phyloP scores from a whole-genome alignment of 2,113 vertebrate species.

The Cryptoleucopteryx plumbea region DNA sequence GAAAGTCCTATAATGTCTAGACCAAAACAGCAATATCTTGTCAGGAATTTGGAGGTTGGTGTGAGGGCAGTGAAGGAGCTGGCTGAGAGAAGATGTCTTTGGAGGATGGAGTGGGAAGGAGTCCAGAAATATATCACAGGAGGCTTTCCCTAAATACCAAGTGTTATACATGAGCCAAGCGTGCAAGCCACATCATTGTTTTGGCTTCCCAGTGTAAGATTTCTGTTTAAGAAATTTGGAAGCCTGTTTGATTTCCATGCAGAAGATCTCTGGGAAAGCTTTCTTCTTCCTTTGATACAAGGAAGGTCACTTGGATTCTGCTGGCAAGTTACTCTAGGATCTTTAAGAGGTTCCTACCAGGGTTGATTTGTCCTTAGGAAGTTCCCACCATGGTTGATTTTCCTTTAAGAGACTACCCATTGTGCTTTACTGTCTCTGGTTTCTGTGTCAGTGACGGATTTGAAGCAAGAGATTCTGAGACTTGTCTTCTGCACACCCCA shows the following conservation, averaged over 20 bases:
- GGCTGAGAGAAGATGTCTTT: not conserved
- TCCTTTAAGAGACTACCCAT: not conserved
- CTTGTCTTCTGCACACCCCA: not conserved
- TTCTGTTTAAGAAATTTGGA: not conserved
- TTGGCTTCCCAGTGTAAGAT: not conserved
- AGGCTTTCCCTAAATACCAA: not conserved
- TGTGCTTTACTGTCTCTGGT: not conserved
- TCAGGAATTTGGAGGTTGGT: not conserved
- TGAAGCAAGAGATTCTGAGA: not conserved
- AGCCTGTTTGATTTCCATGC: not conserved
- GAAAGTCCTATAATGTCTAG: not conserved
- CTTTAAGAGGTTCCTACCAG: not conserved
- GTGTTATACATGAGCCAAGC: accelerated
- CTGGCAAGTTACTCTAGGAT: not conserved
- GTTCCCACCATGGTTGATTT: not conserved
- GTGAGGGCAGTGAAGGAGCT: not conserved
- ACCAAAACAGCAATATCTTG: not conserved
- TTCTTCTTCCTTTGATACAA: not conserved
- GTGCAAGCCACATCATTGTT: not conserved
- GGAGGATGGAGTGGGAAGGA: not conserved
- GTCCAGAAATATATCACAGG: not conserved
- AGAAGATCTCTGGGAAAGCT: not conserved
- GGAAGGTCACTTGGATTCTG: not conserved
- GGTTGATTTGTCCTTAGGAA: not conserved
- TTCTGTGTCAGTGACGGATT: not conserved